phyloP scores from a whole-genome alignment of 2,797 vertebrate species.

The Lepidocolaptes lacrymiger region DNA sequence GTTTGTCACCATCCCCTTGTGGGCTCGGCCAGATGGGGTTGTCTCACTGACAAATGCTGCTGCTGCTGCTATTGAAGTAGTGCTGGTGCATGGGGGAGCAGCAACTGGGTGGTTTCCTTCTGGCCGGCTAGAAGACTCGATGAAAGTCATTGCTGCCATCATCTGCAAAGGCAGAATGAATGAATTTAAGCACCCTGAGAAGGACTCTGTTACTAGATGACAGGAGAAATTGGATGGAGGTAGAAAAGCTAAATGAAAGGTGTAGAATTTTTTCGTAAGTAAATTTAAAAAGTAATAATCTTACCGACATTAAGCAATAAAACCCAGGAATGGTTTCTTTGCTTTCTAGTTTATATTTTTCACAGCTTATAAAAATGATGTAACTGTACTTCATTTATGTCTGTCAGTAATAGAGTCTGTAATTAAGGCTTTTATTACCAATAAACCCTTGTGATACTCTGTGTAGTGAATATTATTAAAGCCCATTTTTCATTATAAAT shows the following conservation, averaged over 20 bases:
- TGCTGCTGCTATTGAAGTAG: neutral
- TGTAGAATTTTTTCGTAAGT: neutral
- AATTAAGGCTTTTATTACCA: conserved; percentile 52
- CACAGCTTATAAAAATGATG: conserved; percentile 3
- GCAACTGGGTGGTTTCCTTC: neutral
- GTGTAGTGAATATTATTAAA: conserved; percentile 11
- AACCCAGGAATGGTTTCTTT: neutral
- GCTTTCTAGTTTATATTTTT: conserved; percentile 10
- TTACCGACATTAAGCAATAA: neutral
- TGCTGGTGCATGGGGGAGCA: neutral
- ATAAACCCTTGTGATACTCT: neutral
- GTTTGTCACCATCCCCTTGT: neutral
- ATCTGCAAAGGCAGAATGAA: neutral
- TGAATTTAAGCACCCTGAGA: neutral
- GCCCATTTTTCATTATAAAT: neutral
- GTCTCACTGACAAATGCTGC: neutral
- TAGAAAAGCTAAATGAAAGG: neutral
- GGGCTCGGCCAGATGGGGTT: accelerated
- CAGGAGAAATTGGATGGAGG: neutral
- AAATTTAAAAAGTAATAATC: neutral
- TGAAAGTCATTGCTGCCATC: neutral
- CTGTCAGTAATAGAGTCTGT: conserved; percentile 42
- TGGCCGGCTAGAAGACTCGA: neutral
- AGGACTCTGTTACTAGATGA: neutral
- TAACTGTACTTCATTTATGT: conserved; percentile 17